Evolutionary conservation across 2,888 invertebrate genomes (phyloP), one percentile per base, ranked within the genome.

Genomic region (Temnothorax rugatulus): DNA sequence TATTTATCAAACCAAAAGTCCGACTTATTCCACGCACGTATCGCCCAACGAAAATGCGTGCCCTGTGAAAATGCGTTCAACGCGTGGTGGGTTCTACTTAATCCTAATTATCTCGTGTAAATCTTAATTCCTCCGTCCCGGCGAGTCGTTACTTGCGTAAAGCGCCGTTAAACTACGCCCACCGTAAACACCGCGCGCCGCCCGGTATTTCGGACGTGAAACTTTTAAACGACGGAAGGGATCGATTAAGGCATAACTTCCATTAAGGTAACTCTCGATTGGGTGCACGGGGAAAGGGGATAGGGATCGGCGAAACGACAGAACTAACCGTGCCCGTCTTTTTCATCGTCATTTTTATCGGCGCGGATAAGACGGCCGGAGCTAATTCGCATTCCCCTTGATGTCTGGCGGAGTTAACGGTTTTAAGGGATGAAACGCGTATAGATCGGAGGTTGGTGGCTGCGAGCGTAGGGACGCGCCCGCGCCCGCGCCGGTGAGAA

Each of bases 401-500:
- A 94, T 94, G 94, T 94, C 93, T 93, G 93, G 88, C 88, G 90
- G 91, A 93, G 94, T 94, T 94, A 94, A 94, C 94, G 93, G 93
- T 94, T 94, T 94, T 94, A 94, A 93, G 92, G 94, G 94, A 94
- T 94, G 93, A 94, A 94, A 94, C 89, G 93, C 92, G 93, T 93
- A 92, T 91, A 92, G 93, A 94, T 94, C 92, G 93, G 90, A 92
- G 91, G 88, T 88, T 89, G 90, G 91, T 25, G 66, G 81, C 77
- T 59, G 69, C 82, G 57, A 63, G 61, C 75, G 82, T 77, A 83
- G 82, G 83, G 87, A 82, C 84, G 86, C 84, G 86, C 29, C 29
- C 84, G 86, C 84, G 86, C 29, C 29, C 29, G 29, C 29, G 29
- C 57, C 38, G 85, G 71, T 68, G 87, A 61, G 83, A 74, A 74